A percentile compares a stretch with the other conserved stretches of the same genome.
Conservation (phyloP, 2,888 invertebrate species). For the Scotopteryx bipunctaria region DNA sequence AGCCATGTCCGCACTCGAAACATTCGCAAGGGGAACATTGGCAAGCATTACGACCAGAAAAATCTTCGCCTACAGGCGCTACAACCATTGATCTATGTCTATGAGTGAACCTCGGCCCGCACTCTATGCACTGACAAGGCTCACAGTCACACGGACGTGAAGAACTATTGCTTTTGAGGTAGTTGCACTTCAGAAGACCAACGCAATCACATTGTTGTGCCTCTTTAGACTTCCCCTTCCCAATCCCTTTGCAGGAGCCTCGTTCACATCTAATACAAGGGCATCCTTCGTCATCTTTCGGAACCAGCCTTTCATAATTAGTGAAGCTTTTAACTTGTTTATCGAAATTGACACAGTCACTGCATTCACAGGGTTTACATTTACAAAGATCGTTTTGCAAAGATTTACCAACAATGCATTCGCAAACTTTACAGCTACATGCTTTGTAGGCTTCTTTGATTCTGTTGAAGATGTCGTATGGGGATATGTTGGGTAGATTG, state of each 20-base stretch:
- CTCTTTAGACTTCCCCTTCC: constrained; percentile 15
- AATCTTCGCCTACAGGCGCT: constrained; percentile 44
- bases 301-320: background rate
- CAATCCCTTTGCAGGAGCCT: constrained; percentile 40
- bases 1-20: constrained; percentile 46
- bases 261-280: constrained; percentile 42
- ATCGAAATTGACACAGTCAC: constrained; percentile 41
- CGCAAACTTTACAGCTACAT: constrained; percentile 70
- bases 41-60: constrained; percentile 42
- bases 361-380: constrained; percentile 54
- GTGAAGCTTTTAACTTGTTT: constrained; percentile 4
- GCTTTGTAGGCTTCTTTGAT: constrained; percentile 64
- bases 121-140: constrained; percentile 53
- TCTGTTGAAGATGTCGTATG: constrained; percentile 53
- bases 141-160: constrained; percentile 47
- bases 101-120: constrained; percentile 35
- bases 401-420: constrained; percentile 52
- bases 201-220: constrained; percentile 44
- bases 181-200: constrained; percentile 43
- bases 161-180: constrained; percentile 34
- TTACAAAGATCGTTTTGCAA: constrained; percentile 39
- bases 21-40: constrained; percentile 62
- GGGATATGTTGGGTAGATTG: constrained; percentile 32
- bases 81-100: constrained; percentile 41
- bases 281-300: constrained; percentile 33